Conservation (phyloP, 1,140 invertebrate genomes). For the Sitophilus oryzae region DNA sequence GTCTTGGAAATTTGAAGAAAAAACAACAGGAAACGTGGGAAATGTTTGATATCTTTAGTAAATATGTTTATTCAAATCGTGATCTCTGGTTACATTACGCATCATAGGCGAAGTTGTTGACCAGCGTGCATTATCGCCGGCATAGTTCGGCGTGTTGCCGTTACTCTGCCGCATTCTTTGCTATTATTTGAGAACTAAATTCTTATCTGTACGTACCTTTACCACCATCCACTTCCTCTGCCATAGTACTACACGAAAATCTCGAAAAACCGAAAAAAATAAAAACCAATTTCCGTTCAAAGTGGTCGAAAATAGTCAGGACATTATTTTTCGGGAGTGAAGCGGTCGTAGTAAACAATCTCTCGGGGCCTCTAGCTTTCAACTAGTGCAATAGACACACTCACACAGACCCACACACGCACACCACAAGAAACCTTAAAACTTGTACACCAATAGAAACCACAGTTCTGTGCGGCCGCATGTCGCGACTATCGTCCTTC, state of each 20-base stretch:
- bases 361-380: not conserved
- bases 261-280: not conserved
- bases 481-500: not conserved
- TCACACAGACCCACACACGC: too few species aligned
- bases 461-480: not conserved
- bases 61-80: not conserved
- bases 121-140: too few species aligned
- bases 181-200: not conserved
- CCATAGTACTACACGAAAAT: not conserved
- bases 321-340: too few species aligned
- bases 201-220: not conserved
- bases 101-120: not conserved
- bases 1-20: too few species aligned
- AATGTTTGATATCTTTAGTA: not conserved
- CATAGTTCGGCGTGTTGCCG: too few species aligned
- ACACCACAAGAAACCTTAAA: not conserved
- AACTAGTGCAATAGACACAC: not conserved
- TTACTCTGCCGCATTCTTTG: not conserved
- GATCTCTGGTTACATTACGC: not conserved
- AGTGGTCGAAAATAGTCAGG: not conserved
- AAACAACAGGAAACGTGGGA: not conserved
- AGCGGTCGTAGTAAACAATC: not conserved
- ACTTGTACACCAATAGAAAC: not conserved
- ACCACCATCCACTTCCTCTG: not conserved
- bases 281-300: not conserved